Conservation (phyloP, 1,140 invertebrate genomes). For the Heliconius himera region DNA sequence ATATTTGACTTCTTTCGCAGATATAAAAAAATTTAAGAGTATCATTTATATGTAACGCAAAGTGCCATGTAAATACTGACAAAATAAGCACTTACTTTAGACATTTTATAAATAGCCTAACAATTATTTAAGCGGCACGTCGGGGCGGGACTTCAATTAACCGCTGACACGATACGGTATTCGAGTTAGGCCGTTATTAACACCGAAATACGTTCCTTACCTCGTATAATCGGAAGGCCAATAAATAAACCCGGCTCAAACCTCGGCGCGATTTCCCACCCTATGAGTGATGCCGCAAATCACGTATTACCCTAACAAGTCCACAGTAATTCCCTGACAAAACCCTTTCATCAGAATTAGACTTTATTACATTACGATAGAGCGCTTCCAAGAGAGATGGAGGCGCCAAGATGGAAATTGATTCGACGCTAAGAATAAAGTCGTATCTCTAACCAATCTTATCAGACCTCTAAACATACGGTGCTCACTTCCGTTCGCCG, state of each 20-base stretch:
- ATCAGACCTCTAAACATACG: conserved; percentile 34
- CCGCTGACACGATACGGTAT: conserved; percentile 48
- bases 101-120: neutral
- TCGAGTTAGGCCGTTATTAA: conserved; percentile 27
- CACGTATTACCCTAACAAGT: conserved; percentile 69
- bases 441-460: conserved; percentile 48
- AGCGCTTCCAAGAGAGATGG: conserved; percentile 45
- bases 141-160: conserved; percentile 58
- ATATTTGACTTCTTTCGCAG: too few relatives aligned
- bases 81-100: neutral
- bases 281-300: conserved; percentile 63
- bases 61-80: neutral
- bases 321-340: conserved; percentile 49
- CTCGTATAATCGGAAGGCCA: conserved; percentile 16
- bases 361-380: conserved; percentile 41
- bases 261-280: conserved; percentile 50
- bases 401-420: conserved; percentile 65
- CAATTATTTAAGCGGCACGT: conserved; percentile 5
- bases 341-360: conserved; percentile 32
- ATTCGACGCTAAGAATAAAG: conserved; percentile 66
- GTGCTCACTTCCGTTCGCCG: conserved; percentile 23
- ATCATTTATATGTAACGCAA: too few relatives aligned
- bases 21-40: too few relatives aligned
- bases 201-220: conserved; percentile 23
- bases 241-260: conserved; percentile 29